A percentile compares a stretch with the other conserved stretches of the same genome.
Conservation (phyloP, 2,113 vertebrate genomes). For the Tragelaphus imberbis region DNA sequence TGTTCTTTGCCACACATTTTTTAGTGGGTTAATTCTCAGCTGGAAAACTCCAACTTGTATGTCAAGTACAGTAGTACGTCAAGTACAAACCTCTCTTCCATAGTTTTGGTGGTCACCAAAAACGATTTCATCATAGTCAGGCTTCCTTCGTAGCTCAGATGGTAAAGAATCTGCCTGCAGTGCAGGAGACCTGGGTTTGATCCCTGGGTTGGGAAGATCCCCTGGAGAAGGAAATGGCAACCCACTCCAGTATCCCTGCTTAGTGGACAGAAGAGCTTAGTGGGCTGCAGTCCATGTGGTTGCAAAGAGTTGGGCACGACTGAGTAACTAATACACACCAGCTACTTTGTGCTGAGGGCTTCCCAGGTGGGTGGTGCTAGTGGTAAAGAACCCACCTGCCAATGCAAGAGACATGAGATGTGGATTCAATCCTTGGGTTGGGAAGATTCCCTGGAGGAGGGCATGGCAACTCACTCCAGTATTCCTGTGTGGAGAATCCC, state of each 20-base stretch:
- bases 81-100: not conserved
- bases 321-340: not conserved
- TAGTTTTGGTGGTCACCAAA: not conserved
- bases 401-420: not conserved
- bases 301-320: fast-evolving
- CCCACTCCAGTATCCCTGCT: not conserved
- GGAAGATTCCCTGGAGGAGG: not conserved
- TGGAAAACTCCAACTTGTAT: fast-evolving
- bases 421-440: fast-evolving
- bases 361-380: not conserved
- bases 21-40: not conserved
- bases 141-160: not conserved
- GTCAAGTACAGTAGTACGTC: not conserved
- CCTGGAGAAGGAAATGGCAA: not conserved
- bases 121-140: not conserved
- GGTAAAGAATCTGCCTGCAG: not conserved
- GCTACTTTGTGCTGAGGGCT: not conserved
- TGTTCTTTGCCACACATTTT: not conserved
- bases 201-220: not conserved
- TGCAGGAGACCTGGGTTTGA: not conserved
- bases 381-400: not conserved
- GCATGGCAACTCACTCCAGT: not conserved
- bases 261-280: not conserved
- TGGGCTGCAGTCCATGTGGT: not conserved
- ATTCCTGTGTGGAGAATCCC: not conserved